These are phyloP conservation scores for Tachypleus tridentatus DNA, from an alignment of 1,140 invertebrate genomes.

Conservation along the genomic window DNA sequence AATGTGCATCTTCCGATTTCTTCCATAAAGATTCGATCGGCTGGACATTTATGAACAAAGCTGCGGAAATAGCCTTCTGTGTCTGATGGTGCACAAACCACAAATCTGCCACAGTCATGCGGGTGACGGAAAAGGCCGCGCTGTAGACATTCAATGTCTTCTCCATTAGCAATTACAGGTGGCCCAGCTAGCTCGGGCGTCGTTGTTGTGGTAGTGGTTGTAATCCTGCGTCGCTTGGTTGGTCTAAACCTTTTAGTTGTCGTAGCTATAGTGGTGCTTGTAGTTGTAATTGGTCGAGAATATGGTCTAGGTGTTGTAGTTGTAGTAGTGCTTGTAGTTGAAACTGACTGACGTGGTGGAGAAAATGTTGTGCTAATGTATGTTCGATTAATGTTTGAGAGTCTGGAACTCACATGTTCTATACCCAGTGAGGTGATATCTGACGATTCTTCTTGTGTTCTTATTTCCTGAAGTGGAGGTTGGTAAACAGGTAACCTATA, in stretches of 20 bases:
- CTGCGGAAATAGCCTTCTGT: slow-evolving; percentile 16
- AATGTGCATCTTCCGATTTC: slow-evolving; percentile 15
- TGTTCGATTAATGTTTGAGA: no score
- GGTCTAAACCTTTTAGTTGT: slow-evolving; percentile 11
- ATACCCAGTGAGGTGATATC: background rate
- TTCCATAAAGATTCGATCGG: slow-evolving; percentile 22
- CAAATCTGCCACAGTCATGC: slow-evolving; percentile 26
- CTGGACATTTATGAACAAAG: slow-evolving; percentile 26
- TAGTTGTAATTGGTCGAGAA: no score
- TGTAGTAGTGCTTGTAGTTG: no score
- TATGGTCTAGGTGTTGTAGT: no score
- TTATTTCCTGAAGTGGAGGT: no score
- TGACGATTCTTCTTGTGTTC: no score
- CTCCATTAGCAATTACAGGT: slow-evolving; percentile 15
- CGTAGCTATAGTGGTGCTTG: background rate
- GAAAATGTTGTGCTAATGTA: background rate
- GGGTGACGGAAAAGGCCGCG: slow-evolving; percentile 27
- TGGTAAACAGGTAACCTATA: no score
- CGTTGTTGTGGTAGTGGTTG: slow-evolving; percentile 12
- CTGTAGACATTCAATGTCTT: slow-evolving; percentile 21
- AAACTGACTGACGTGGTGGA: slow-evolving; percentile 1
- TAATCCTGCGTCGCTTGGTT: slow-evolving; percentile 6
- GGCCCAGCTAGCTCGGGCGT: slow-evolving; percentile 17
- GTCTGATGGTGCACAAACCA: slow-evolving; percentile 26
- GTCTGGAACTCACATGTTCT: background rate